These are phyloP conservation scores for Apis laboriosa DNA, from an alignment of 1,140 invertebrate species.

Conservation along the genomic window DNA sequence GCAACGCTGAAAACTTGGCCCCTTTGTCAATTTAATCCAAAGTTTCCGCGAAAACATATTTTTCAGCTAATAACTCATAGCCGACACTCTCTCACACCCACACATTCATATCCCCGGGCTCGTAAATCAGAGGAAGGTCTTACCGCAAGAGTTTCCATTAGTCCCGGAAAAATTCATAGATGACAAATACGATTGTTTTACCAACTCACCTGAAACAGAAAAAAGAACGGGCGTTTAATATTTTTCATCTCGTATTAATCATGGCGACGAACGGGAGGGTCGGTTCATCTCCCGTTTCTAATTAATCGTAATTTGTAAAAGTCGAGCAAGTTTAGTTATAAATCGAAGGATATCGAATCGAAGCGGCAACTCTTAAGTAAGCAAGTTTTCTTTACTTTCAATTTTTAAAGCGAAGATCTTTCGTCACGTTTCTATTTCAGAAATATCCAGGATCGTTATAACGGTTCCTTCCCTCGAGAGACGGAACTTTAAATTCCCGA, in stretches of 20 bases:
- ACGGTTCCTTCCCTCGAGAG: too few species aligned
- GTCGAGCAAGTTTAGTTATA: neutral
- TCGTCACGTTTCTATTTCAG: neutral
- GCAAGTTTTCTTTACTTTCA: neutral
- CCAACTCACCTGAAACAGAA: conserved; percentile 65
- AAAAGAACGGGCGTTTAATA: neutral
- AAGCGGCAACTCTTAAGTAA: neutral
- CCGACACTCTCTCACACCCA: conserved; percentile 58
- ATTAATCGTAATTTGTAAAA: neutral
- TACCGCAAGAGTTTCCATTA: conserved; percentile 68
- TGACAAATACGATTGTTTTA: conserved; percentile 68
- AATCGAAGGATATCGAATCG: neutral
- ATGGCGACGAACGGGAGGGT: neutral
- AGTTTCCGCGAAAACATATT: conserved; percentile 68
- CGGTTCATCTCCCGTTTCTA: neutral
- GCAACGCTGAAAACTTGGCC: conserved; percentile 65
- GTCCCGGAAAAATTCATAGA: conserved; percentile 64
- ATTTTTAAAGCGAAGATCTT: neutral
- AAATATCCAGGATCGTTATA: neutral
- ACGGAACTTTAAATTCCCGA: too few species aligned
- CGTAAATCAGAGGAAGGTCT: conserved; percentile 67
- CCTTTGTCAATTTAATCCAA: conserved; percentile 69
- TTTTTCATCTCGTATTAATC: conserved; percentile 29
- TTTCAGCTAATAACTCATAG: conserved; percentile 67
- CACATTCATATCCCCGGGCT: conserved; percentile 64